These are phyloP conservation scores for Molossus alvarezi DNA, from an alignment of 2,797 vertebrate species.

Conservation along the genomic window DNA sequence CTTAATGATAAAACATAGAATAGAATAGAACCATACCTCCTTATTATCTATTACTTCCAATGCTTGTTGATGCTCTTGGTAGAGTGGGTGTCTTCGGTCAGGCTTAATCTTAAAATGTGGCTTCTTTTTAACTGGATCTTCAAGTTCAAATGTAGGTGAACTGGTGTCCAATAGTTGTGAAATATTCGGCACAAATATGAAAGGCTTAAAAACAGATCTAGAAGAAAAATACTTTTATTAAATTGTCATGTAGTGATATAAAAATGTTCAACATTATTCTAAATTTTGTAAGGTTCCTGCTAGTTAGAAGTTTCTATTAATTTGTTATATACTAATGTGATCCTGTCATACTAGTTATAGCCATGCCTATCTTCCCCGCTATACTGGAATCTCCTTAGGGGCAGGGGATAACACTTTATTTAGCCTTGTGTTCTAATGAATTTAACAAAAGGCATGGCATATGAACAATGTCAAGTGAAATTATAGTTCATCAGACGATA, in stretches of 20 bases:
- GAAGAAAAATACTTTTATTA: conserved; percentile 83
- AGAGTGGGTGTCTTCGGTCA: conserved; percentile 95
- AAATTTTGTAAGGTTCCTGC: conserved; percentile 57
- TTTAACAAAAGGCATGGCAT: conserved; percentile 10
- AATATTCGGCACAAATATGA: conserved; percentile 94
- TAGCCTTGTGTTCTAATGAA: not conserved
- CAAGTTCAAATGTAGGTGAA: conserved; percentile 94
- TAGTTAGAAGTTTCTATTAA: conserved; percentile 63
- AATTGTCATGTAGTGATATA: conserved; percentile 34
- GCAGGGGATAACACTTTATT: not conserved
- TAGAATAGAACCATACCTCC: conserved; percentile 83
- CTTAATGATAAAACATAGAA: conserved; percentile 28
- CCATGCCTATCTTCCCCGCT: not conserved
- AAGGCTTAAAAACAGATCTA: conserved; percentile 99
- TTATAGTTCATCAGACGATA: not conserved
- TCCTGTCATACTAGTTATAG: not conserved
- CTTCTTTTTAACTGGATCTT: conserved; percentile 95
- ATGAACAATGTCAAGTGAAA: conserved; percentile 39
- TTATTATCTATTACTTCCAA: conserved; percentile 85
- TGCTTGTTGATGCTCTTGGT: conserved; percentile 94
- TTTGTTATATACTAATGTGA: not conserved
- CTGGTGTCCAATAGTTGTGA: conserved; percentile 91
- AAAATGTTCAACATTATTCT: conserved; percentile 49
- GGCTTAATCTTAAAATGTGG: conserved; percentile 95
- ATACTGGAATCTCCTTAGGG: not conserved